Percentiles rank a stretch among this genome's conserved stretches.
Conservation (phyloP, 2,888 invertebrate species). For the Elegia similella region DNA sequence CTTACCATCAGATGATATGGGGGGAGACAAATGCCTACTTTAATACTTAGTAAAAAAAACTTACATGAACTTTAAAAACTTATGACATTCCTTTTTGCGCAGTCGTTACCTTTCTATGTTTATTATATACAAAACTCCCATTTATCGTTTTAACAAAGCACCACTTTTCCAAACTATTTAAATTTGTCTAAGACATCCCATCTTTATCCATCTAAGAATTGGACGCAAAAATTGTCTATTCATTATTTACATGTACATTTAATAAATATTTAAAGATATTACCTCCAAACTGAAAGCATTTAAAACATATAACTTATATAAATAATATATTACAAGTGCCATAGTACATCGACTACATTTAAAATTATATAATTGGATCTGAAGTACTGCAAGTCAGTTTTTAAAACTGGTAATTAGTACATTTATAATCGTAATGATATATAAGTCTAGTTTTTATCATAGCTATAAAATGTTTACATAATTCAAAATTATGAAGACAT, state of each 20-base stretch:
- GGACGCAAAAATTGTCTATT: conserved; percentile 10
- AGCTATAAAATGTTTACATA: too few species aligned
- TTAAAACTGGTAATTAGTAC: too few species aligned
- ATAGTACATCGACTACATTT: background rate
- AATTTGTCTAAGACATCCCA: conserved; percentile 2
- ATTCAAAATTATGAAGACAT: too few species aligned
- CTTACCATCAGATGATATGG: too few species aligned
- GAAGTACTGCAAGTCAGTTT: too few species aligned
- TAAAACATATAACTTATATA: background rate
- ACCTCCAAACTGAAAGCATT: background rate
- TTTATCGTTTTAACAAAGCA: conserved; percentile 7
- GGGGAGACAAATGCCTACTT: too few species aligned
- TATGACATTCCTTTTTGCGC: too few species aligned
- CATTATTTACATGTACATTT: background rate
- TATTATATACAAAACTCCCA: background rate
- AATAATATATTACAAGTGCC: background rate
- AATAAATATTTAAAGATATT: conserved; percentile 1
- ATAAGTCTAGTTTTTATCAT: too few species aligned
- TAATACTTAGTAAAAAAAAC: too few species aligned
- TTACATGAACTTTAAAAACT: too few species aligned
- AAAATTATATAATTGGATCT: background rate
- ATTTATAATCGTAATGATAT: too few species aligned
- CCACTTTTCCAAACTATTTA: conserved; percentile 9
- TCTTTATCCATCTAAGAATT: background rate
- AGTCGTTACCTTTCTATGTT: background rate